phyloP scores from a whole-genome alignment of 2,888 invertebrate species.

The Craniophora ligustri region DNA sequence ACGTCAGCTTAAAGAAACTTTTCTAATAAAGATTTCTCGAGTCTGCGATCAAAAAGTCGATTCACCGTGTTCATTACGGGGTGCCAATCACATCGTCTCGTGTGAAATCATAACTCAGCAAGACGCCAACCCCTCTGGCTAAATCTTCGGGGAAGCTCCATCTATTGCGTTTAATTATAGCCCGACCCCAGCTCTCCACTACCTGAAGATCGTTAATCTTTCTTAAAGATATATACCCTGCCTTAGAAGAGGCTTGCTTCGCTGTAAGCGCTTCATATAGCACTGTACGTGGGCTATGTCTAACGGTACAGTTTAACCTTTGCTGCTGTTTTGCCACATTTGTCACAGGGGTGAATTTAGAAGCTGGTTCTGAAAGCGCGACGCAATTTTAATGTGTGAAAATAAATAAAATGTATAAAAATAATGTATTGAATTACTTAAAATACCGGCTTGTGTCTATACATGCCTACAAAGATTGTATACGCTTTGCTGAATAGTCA shows the following conservation, averaged over 20 bases:
- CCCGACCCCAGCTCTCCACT: conserved; percentile 73
- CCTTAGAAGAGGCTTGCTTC: conserved; percentile 71
- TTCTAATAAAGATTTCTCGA: conserved; percentile 50
- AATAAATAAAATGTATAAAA: neutral
- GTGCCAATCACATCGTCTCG: conserved; percentile 83
- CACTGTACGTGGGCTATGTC: conserved; percentile 61
- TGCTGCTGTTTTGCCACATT: conserved; percentile 56
- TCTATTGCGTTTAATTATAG: conserved; percentile 88
- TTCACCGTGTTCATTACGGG: conserved; percentile 77
- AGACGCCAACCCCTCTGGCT: conserved; percentile 82
- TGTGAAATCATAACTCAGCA: conserved; percentile 87
- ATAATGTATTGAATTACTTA: too few relatives aligned
- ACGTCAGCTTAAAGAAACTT: conserved; percentile 47
- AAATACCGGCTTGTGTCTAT: neutral
- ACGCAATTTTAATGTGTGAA: conserved; percentile 3
- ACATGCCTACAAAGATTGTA: too few relatives aligned
- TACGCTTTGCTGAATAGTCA: too few relatives aligned
- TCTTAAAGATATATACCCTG: conserved; percentile 87
- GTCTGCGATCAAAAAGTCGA: conserved; percentile 69
- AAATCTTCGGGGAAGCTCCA: conserved; percentile 85
- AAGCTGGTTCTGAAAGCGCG: conserved; percentile 2
- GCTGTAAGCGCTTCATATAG: conserved; percentile 82
- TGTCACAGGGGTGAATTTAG: conserved; percentile 54
- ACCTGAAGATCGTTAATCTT: conserved; percentile 88
- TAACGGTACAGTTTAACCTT: conserved; percentile 66